These are phyloP conservation scores for Cosmorhoe ocellata DNA, from an alignment of 2,888 invertebrate genomes.

Conservation along the genomic window DNA sequence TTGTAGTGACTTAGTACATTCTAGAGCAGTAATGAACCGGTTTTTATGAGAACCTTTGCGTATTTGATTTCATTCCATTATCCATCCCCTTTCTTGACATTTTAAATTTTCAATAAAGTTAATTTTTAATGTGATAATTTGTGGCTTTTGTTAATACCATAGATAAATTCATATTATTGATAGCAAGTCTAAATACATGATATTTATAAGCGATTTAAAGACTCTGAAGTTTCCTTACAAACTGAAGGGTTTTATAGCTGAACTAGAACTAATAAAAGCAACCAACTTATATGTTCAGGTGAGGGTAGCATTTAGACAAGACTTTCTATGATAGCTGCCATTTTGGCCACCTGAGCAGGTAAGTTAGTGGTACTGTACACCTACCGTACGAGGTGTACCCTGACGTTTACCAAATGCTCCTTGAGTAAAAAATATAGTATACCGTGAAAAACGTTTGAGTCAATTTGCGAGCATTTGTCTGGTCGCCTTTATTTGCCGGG, in stretches of 20 bases:
- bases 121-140: constrained; percentile 13
- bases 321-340: too few relatives aligned
- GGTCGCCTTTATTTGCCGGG: constrained; percentile 80
- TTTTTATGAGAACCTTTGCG: constrained; percentile 68
- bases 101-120: constrained; percentile 27
- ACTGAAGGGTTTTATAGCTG: constrained; percentile 23
- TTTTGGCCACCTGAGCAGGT: too few relatives aligned
- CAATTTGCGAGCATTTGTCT: constrained; percentile 81
- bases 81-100: constrained; percentile 20
- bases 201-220: not conserved
- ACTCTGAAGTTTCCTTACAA: constrained; percentile 25
- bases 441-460: constrained; percentile 76
- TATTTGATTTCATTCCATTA: constrained; percentile 52
- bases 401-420: constrained; percentile 43
- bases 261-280: constrained; percentile 28
- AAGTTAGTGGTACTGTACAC: constrained; percentile 16
- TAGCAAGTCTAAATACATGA: too few relatives aligned
- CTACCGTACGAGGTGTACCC: constrained; percentile 36
- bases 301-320: too few relatives aligned
- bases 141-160: not conserved
- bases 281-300: too few relatives aligned
- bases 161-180: too few relatives aligned
- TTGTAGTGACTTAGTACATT: constrained; percentile 74
- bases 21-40: constrained; percentile 70
- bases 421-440: constrained; percentile 67